Conservation (phyloP, 2,888 invertebrate species). For the Aromia moschata region DNA sequence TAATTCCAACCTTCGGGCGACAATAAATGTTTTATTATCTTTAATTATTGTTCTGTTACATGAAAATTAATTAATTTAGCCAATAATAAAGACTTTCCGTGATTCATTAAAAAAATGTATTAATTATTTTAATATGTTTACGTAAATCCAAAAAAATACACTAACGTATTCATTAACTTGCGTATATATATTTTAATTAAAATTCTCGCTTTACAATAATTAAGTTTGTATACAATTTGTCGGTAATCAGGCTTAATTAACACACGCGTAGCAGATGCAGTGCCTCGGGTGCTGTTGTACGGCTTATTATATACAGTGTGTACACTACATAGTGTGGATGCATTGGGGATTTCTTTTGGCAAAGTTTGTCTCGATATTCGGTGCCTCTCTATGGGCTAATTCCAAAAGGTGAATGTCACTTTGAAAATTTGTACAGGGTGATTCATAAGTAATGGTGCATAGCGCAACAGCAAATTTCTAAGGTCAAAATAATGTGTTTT, state of each 20-base stretch:
- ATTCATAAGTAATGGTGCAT: too few species aligned
- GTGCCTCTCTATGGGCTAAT: too few species aligned
- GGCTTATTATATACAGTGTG: too few species aligned
- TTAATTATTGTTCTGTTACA: constrained; percentile 35
- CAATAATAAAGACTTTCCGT: constrained; percentile 37
- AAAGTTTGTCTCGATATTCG: too few species aligned
- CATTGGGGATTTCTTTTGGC: too few species aligned
- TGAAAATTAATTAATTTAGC: constrained; percentile 41
- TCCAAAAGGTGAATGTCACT: too few species aligned
- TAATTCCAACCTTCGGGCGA: constrained; percentile 31
- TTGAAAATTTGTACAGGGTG: too few species aligned
- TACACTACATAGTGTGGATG: too few species aligned
- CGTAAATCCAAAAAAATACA: constrained; percentile 34
- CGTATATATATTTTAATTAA: constrained; percentile 21
- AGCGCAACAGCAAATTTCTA: too few species aligned
- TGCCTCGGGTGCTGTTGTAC: neutral
- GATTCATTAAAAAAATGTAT: constrained; percentile 33
- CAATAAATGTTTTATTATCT: constrained; percentile 37
- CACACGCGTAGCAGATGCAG: neutral
- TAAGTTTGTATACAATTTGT: constrained; percentile 14
- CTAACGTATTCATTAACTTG: constrained; percentile 34
- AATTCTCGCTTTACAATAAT: constrained; percentile 4
- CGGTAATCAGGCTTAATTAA: neutral
- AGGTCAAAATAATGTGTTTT: too few species aligned
- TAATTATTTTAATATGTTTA: constrained; percentile 22